phyloP scores from a whole-genome alignment of 64 coral and sea anemone genomes.

The Porites lutea region DNA sequence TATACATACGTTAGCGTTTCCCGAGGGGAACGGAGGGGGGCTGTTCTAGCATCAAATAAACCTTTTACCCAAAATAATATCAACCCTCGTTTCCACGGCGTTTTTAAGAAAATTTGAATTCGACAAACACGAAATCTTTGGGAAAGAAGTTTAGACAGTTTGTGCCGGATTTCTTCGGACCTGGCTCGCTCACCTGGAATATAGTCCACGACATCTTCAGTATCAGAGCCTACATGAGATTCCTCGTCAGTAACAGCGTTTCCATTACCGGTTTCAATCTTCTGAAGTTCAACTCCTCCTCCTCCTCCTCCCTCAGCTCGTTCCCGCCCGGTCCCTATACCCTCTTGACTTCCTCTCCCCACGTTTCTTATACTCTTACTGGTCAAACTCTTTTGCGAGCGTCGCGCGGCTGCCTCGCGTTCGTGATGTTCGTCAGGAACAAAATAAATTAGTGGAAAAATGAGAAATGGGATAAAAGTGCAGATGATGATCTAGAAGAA shows the following conservation, averaged over 20 bases:
- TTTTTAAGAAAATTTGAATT: too few species aligned
- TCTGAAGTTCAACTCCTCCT: conserved; percentile 11
- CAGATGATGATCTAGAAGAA: conserved; percentile 80
- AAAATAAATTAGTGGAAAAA: conserved; percentile 91
- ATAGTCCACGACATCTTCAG: conserved; percentile 83
- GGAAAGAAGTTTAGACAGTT: too few species aligned
- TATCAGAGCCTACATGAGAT: not conserved
- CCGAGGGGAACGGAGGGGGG: too few species aligned
- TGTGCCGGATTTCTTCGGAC: too few species aligned
- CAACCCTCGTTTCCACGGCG: too few species aligned
- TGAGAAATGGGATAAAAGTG: conserved; percentile 69
- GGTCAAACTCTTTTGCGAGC: conserved; percentile 5
- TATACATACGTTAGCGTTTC: too few species aligned
- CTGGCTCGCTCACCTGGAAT: conserved; percentile 85
- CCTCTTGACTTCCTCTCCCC: not conserved
- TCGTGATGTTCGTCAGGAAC: conserved; percentile 91
- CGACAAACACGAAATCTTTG: too few species aligned
- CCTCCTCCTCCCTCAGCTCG: not conserved
- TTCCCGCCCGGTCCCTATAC: not conserved
- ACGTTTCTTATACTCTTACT: conserved; percentile 1
- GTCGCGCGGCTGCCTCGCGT: conserved; percentile 39
- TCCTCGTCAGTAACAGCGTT: conserved; percentile 5
- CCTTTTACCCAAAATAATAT: too few species aligned
- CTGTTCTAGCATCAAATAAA: too few species aligned
- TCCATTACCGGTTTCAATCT: conserved; percentile 4